Base-by-base conservation (phyloP, 1,140 invertebrate genomes). In the Zaprionus lachaisei region DNA sequence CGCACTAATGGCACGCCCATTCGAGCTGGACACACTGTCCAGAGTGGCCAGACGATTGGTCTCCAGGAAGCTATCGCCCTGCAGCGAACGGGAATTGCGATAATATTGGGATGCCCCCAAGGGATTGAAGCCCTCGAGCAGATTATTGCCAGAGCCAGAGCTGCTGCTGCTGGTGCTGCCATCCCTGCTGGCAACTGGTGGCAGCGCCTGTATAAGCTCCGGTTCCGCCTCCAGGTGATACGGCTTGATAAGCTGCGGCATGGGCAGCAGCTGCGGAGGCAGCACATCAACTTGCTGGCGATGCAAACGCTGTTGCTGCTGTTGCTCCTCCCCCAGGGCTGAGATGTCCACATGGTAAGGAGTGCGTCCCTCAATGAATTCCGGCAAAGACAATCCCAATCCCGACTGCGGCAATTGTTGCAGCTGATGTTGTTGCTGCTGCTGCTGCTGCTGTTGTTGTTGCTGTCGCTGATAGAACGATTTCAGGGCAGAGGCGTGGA, bases 341-440 rank as follows among this genome's bases (percentile, higher is more conserved):
- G 90, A 86, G 37, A 92, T 91, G 60, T 95, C 94, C 57, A 95
- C 94, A 28, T 92, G 93, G 65, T 95, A 95, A 4, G 94, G 94
- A 9, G 94, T 94, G 34, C 92, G 94, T 5, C 94, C 94, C 79
- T 95, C 94, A 24, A 94, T 94, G 60, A 94, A 95, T 9, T 94
- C 93, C 3, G 85, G 86, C 92, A 81, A 41, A 2, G 58, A 14
- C 14, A 58, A 14, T 6, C 34, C 60, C 55, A 62, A 24, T 22
- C 37, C 60, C 20, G 65, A 26, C 41, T 65, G 55, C 14, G 71
- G 60, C 9, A 60, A 34, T 7, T 76, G 70, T 9, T 77, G 74
- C 5, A 55, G 47, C 14, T 62, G 64, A 15, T 51, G 66, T 12
- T 56, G 63, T 6, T 57, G 69, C n/a, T 70, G 74, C 6, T 71